Conservation (phyloP, 2,797 vertebrate genomes). For the Ctenosaura bakeri region DNA sequence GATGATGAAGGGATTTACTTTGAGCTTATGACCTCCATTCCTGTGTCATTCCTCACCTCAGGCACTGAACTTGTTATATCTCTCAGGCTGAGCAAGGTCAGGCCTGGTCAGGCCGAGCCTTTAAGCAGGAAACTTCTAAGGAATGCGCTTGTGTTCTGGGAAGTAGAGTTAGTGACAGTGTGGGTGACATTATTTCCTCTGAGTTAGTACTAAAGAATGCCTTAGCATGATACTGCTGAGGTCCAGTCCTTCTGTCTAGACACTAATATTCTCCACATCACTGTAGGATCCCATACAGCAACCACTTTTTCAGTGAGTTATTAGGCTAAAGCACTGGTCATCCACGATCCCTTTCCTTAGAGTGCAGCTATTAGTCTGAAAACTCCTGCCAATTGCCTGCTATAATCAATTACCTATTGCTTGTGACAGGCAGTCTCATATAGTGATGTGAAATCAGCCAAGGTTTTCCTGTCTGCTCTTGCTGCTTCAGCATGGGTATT, state of each 20-base stretch:
- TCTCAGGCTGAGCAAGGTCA: slow-evolving; percentile 75
- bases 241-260: not conserved
- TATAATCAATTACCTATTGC: not conserved
- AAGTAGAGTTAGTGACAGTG: slow-evolving; percentile 57
- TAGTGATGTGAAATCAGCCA: not conserved
- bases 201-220: slow-evolving; percentile 46
- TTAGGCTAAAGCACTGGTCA: slow-evolving; percentile 23
- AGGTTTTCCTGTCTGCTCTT: not conserved
- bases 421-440: not conserved
- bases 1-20: slow-evolving; percentile 55
- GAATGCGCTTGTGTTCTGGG: slow-evolving; percentile 37
- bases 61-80: slow-evolving; percentile 75
- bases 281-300: not conserved
- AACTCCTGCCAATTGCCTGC: not conserved
- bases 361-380: slow-evolving; percentile 32
- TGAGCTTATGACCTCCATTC: slow-evolving; percentile 74
- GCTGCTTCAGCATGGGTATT: not conserved
- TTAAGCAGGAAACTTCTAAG: slow-evolving; percentile 74
- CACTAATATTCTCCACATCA: slow-evolving; percentile 32
- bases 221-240: slow-evolving; percentile 38
- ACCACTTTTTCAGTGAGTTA: slow-evolving; percentile 37
- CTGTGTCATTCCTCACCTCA: slow-evolving; percentile 75
- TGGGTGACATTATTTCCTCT: slow-evolving; percentile 66
- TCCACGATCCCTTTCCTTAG: not conserved
- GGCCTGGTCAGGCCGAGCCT: slow-evolving; percentile 64